These are phyloP conservation scores for Martes martes DNA, from an alignment of 2,113 vertebrate species.

Conservation along the genomic window DNA sequence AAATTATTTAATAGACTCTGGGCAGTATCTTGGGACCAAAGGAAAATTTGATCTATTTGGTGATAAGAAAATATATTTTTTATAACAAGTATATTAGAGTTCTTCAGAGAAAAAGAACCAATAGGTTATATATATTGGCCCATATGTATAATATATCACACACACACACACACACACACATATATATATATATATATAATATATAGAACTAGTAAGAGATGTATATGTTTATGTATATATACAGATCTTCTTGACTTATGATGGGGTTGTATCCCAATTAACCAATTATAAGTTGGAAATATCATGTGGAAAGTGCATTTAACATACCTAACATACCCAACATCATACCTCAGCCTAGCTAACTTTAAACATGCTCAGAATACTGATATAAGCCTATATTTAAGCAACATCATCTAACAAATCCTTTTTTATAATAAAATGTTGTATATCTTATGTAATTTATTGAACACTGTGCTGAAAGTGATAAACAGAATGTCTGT, in stretches of 20 bases:
- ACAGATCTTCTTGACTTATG: neutral
- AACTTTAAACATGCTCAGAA: neutral
- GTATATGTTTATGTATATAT: neutral
- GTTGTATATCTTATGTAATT: neutral
- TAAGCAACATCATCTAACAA: neutral
- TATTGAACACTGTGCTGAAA: neutral
- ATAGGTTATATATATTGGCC: neutral
- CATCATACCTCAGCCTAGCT: neutral
- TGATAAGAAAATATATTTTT: constrained; percentile 9
- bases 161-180: too few relatives aligned
- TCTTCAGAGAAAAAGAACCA: neutral
- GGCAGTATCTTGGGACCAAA: neutral
- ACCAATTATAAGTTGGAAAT: neutral
- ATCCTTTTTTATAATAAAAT: neutral
- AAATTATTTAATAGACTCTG: neutral
- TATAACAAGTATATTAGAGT: neutral
- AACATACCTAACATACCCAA: neutral
- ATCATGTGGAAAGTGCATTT: neutral
- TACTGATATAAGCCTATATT: neutral
- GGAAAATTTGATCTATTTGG: neutral
- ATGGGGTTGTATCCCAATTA: neutral
- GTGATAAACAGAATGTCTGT: neutral
- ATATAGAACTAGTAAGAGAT: neutral
- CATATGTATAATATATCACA: neutral
- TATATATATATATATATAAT: neutral